These are phyloP conservation scores for Limnephilus lunatus DNA, from an alignment of 2,888 invertebrate species.

Conservation along the genomic window DNA sequence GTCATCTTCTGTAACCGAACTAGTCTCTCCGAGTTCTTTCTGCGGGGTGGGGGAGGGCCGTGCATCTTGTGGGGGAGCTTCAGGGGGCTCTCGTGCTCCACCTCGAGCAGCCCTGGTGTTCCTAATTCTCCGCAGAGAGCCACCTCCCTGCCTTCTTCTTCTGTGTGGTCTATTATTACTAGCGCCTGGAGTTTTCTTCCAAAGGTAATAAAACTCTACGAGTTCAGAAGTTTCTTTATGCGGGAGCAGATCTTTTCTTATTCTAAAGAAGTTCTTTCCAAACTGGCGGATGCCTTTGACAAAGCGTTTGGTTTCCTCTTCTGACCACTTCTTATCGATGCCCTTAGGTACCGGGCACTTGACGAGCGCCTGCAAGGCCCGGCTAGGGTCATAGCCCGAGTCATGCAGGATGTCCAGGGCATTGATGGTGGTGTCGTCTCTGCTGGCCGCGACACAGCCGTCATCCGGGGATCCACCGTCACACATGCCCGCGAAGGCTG, in stretches of 20 bases:
- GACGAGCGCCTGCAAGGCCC: conserved; percentile 96
- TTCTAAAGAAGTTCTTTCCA: conserved; percentile 99
- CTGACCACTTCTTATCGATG: conserved; percentile 98
- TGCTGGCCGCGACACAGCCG: conserved; percentile 96
- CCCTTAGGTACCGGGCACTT: conserved; percentile 98
- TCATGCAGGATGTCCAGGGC: conserved; percentile 97
- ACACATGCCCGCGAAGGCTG: conserved; percentile 99
- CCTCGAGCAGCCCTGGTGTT: conserved; percentile 92
- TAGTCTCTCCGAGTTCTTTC: conserved; percentile 84
- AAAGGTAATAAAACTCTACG: conserved; percentile 98
- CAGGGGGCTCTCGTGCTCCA: conserved; percentile 84
- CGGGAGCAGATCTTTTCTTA: conserved; percentile 95
- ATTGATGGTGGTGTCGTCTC: conserved; percentile 98
- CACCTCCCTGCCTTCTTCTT: conserved; percentile 90
- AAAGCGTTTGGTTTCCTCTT: conserved; percentile 98
- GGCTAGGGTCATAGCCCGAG: conserved; percentile 96
- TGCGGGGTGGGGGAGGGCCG: conserved; percentile 81
- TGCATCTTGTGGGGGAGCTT: conserved; percentile 77
- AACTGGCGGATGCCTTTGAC: conserved; percentile 98
- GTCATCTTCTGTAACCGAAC: conserved; percentile 91
- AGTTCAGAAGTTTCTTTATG: conserved; percentile 98
- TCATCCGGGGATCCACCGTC: conserved; percentile 98
- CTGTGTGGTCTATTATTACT: conserved; percentile 97
- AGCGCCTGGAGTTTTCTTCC: conserved; percentile 99
- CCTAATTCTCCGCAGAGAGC: conserved; percentile 90